Base-by-base conservation (phyloP, 2,113 vertebrate species). In the Paramormyrops kingsleyae region DNA sequence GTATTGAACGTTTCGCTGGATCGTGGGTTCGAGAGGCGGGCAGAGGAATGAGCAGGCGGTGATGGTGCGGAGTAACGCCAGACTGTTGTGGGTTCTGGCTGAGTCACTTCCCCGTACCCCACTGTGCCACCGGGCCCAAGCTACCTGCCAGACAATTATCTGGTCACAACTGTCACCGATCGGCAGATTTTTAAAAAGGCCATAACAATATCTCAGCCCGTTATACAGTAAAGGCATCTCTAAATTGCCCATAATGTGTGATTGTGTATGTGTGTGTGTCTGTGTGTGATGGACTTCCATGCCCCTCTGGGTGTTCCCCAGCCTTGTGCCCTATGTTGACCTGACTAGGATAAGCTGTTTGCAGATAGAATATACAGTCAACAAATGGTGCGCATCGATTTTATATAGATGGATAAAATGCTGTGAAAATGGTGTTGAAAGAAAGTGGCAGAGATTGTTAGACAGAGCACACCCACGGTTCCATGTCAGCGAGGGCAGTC, bases 371-470 rank as follows among this genome's bases (percentile, higher is more conserved):
- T 53, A 59, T 6, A 15, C 47, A 53, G 50, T 42, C 9, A 52
- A 24, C 50, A 56, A 77, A 89, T 66, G 53, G 44, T 49, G 66
- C 74, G 66, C 88, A 74, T 66, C 84, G 42, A 91, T 92, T 89
- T 90, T 35, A 13, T 17, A 15, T 39, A 80, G 31, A 39, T 77
- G 27, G 77, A 46, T 87, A 53, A 83, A 13, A 10, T n/a, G 77
- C 88, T 47, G 88, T 88, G 90, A 88, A 85, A 88, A 88, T 89
- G 84, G 90, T 49, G 44, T 91, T 92, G 89, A 83, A 35, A 84
- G 56, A 80, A 77, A 62, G 87, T 13, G 21, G 5, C 19, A 19
- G 59, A 6, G 35, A 66, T 47, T 49, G 56, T 83, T 52, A n/a
- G 52, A 88, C 74, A 88, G 77, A 86, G 77, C 24, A 59, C 87